Evolutionary conservation across 2,113 vertebrate species (phyloP), one percentile per base, ranked within the genome.

Genomic region (Cricetomys ansorgei): DNA sequence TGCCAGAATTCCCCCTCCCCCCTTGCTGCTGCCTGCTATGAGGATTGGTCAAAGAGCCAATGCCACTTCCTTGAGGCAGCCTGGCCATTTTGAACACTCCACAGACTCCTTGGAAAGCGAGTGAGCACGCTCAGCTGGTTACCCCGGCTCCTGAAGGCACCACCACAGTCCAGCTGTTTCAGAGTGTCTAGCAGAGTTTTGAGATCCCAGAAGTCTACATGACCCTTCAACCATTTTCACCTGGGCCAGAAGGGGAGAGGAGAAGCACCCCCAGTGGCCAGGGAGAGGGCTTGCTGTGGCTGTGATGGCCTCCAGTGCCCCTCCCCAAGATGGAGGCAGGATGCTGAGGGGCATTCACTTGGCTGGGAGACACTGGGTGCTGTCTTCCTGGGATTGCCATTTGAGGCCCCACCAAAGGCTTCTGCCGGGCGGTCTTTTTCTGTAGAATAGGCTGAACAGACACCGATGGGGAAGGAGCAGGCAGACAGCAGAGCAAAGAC

Each of bases 361-460:
- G 0, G 0, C 37, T 57, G n/a, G 9, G 55, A 40, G 12, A 59
- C 21, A n/a, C 37, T n/a, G n/a, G n/a, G n/a, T n/a, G 1, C 53
- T 27, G 37, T 40, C 21, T 27, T 2, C n/a, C 21, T 7, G 21
- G 37, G 12, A 16, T 13, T 27, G 79, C 12, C 79, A 40, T 25
- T 40, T 5, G 40, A 17, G 23, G 79, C 23, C 37, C 16, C 37
- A 40, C 9, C 21, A 16, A 9, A 81, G 37, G 6, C 2, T 40
- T 59, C 79, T 59, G 6, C 37, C 37, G 48, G 53, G 29, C 13
- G 16, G 75, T 2, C 21, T 12, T 15, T 8, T 55, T 1, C 19
- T 57, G 37, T 0, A n/a, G 10, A 55, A 5, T 80, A 50, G 50
- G 19, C 10, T 80, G 17, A n/a, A 55, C 2, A 37, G 50, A 57